A percentile compares a stretch with the other conserved stretches of the same genome.
These are phyloP conservation scores for Cosmia pyralina DNA, from an alignment of 2,888 invertebrate species.

Conservation along the genomic window DNA sequence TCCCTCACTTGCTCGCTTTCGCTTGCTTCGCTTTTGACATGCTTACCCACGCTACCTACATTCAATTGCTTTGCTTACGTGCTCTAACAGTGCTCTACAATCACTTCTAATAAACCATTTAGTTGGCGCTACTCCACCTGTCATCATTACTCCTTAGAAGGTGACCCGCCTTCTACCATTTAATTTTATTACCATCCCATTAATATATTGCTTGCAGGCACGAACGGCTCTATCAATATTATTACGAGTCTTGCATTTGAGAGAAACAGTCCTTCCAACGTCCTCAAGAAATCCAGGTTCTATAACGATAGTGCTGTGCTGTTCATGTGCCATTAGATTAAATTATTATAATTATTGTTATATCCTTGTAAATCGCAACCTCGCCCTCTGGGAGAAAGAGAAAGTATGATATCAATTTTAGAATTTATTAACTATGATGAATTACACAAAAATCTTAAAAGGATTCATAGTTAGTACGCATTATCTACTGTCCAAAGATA, in stretches of 20 bases:
- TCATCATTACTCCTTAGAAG: slow-evolving; percentile 39
- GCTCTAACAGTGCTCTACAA: neutral
- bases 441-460: neutral
- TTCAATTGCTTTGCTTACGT: slow-evolving; percentile 12
- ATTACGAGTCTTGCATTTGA: slow-evolving; percentile 15
- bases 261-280: neutral
- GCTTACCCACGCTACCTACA: neutral
- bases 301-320: too few species aligned
- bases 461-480: neutral
- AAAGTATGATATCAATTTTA: neutral
- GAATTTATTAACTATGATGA: neutral
- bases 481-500: neutral
- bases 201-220: slow-evolving; percentile 38
- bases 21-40: neutral
- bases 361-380: neutral
- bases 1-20: neutral
- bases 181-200: slow-evolving; percentile 41
- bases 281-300: neutral
- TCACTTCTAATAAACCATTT: neutral
- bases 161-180: slow-evolving; percentile 45
- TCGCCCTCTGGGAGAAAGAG: neutral
- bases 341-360: neutral
- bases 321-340: neutral
- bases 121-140: slow-evolving; percentile 7
- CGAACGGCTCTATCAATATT: slow-evolving; percentile 14